Evolutionary conservation across 2,797 vertebrate genomes (phyloP).

Genomic region (Mus spretus): DNA sequence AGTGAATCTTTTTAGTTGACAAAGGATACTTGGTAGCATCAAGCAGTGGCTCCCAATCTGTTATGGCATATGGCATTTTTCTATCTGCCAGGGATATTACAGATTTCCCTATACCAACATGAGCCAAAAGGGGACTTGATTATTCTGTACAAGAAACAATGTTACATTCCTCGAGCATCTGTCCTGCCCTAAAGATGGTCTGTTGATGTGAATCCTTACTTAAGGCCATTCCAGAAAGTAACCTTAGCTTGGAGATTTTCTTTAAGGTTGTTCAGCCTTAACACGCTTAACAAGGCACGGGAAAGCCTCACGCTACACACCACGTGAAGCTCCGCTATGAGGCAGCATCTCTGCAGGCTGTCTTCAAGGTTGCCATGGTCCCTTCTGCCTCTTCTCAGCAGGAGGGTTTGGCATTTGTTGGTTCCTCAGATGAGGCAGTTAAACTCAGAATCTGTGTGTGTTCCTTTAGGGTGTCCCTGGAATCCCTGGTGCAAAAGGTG

Average conservation of each 20-base stretch:
- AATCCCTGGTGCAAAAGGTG: conserved; percentile 93
- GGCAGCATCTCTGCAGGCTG: not conserved
- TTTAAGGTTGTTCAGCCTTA: not conserved
- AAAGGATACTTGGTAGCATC: conserved; percentile 27
- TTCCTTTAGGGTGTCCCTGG: conserved; percentile 95
- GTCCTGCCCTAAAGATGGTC: not conserved
- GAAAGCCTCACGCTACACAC: not conserved
- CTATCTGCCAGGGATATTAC: not conserved
- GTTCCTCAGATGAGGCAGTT: not conserved
- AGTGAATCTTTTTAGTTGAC: conserved; percentile 27
- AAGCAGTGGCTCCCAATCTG: not conserved
- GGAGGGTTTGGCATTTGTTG: not conserved
- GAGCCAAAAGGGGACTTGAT: not conserved
- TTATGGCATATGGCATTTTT: conserved; percentile 41
- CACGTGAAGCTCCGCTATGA: not conserved
- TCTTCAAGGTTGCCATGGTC: not conserved
- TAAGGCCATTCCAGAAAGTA: conserved; percentile 5
- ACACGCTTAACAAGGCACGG: not conserved
- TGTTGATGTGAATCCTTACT: conserved; percentile 7
- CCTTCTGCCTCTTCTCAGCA: too few relatives aligned
- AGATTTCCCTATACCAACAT: not conserved
- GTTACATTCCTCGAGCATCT: not conserved
- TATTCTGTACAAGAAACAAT: not conserved
- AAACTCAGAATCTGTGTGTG: not conserved
- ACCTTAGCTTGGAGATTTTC: conserved; percentile 45